Conservation (phyloP, 2,888 invertebrate species). For the Aleiodes leptofemur region DNA sequence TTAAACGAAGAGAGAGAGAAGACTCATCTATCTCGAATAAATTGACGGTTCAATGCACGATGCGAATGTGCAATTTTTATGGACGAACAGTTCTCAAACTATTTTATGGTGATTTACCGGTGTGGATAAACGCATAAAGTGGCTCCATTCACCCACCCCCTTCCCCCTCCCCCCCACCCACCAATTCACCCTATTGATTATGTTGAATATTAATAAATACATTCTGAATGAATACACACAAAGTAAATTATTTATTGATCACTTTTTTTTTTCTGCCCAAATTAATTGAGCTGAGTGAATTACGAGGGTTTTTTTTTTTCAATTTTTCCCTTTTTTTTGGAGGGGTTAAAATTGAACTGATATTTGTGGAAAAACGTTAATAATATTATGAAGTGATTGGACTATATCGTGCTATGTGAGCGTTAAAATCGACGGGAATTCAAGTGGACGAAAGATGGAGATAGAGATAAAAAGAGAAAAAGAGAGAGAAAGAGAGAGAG, state of each 20-base stretch:
- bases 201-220: slow-evolving; percentile 32
- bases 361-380: slow-evolving; percentile 15
- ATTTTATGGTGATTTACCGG: slow-evolving; percentile 49
- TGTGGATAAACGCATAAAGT: slow-evolving; percentile 48
- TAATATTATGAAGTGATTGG: slow-evolving; percentile 44
- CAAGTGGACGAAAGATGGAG: slow-evolving; percentile 65
- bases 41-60: slow-evolving; percentile 54
- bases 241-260: slow-evolving; percentile 17
- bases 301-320: background rate
- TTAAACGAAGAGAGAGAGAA: slow-evolving; percentile 44
- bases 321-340: background rate
- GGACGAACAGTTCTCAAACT: slow-evolving; percentile 49
- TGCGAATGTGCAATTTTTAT: slow-evolving; percentile 54
- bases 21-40: slow-evolving; percentile 53
- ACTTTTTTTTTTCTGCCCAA: background rate
- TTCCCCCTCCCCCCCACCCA: background rate
- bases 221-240: slow-evolving; percentile 1
- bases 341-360: background rate
- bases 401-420: slow-evolving; percentile 69
- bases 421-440: slow-evolving; percentile 70
- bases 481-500: slow-evolving; percentile 49
- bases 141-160: slow-evolving; percentile 5
- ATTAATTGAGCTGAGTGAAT: background rate
- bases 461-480: slow-evolving; percentile 39
- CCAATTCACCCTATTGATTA: slow-evolving; percentile 34